These are phyloP conservation scores for Gavia stellata DNA, from an alignment of 2,113 vertebrate genomes.

Conservation along the genomic window DNA sequence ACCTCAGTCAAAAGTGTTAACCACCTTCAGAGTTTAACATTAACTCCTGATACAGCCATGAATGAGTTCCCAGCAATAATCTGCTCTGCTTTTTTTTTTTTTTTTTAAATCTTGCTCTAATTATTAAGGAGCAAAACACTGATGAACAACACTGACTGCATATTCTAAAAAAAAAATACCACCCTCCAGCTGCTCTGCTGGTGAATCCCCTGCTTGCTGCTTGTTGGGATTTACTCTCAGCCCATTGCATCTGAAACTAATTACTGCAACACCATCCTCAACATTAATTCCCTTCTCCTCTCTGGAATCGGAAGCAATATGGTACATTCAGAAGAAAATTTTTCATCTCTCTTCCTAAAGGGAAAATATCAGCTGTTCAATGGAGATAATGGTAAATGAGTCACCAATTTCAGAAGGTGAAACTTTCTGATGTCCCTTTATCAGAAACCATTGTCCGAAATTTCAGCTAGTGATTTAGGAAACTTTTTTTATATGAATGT, in stretches of 20 bases:
- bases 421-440: conserved; percentile 24
- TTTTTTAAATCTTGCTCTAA: background rate
- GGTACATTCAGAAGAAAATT: conserved; percentile 34
- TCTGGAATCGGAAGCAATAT: conserved; percentile 42
- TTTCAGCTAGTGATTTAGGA: conserved; percentile 64
- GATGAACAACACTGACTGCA: conserved; percentile 39
- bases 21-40: background rate
- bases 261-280: conserved; percentile 1
- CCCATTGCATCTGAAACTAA: conserved; percentile 17
- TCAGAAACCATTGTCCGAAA: conserved; percentile 45
- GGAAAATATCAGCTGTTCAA: conserved; percentile 1
- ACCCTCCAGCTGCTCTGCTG: conserved; percentile 49
- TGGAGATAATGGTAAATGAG: conserved; percentile 35
- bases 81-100: background rate
- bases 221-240: conserved; percentile 51
- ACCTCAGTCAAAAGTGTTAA: background rate
- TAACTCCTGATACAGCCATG: background rate
- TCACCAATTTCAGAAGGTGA: conserved; percentile 52
- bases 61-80: background rate
- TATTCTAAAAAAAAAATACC: background rate
- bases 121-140: conserved; percentile 40
- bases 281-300: conserved; percentile 50
- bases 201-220: conserved; percentile 40
- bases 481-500: conserved; percentile 53
- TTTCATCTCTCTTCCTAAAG: conserved; percentile 37